phyloP scores from a whole-genome alignment of 2,888 invertebrate genomes.

The Cosmia trapezina region DNA sequence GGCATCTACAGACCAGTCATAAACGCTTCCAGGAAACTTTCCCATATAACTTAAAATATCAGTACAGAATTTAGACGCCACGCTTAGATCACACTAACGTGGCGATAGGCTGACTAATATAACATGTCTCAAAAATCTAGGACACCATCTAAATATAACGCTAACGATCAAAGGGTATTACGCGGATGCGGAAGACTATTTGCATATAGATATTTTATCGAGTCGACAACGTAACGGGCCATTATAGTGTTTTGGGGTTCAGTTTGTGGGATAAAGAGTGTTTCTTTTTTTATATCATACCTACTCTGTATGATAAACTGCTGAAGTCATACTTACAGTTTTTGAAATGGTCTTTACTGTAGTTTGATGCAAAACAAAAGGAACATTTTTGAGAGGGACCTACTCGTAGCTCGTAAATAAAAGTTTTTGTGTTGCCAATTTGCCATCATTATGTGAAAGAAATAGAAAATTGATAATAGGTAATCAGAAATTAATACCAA shows the following conservation, averaged over 20 bases:
- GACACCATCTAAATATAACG: slow-evolving; percentile 68
- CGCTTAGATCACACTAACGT: slow-evolving; percentile 60
- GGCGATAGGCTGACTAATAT: slow-evolving; percentile 62
- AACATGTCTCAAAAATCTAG: slow-evolving; percentile 70
- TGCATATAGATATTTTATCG: slow-evolving; percentile 79
- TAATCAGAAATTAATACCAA: too few relatives aligned
- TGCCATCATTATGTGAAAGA: too few relatives aligned
- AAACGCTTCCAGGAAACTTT: slow-evolving; percentile 24
- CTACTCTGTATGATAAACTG: too few relatives aligned
- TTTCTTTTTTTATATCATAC: slow-evolving; percentile 1
- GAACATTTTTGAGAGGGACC: too few relatives aligned
- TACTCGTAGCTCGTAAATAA: too few relatives aligned
- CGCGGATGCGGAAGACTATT: slow-evolving; percentile 77
- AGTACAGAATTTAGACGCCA: slow-evolving; percentile 35
- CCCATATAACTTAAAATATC: slow-evolving; percentile 14
- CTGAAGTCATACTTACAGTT: neutral
- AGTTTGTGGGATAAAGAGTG: slow-evolving; percentile 27
- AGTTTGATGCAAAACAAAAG: neutral
- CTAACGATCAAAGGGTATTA: slow-evolving; percentile 79
- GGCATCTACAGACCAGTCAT: neutral
- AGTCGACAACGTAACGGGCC: slow-evolving; percentile 75
- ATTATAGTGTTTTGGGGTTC: slow-evolving; percentile 74
- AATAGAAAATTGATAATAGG: neutral
- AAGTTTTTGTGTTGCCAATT: neutral
- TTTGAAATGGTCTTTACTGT: neutral